Evolutionary conservation across 2,888 invertebrate species (phyloP).

Genomic region (Habroteleia sp.): DNA sequence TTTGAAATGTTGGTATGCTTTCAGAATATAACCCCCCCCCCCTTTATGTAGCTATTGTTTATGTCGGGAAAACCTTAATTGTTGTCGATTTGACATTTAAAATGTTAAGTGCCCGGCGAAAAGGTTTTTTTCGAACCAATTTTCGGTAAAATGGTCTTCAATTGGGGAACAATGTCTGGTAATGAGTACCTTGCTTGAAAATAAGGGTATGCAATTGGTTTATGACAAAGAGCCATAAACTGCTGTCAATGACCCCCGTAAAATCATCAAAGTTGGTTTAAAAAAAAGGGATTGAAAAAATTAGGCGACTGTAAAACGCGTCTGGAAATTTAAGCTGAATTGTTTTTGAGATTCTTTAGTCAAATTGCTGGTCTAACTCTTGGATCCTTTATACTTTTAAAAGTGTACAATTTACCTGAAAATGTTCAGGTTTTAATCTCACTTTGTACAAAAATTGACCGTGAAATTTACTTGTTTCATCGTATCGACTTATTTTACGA

Average conservation of each 20-base stretch:
- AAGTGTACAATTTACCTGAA: no score
- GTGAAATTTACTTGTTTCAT: no score
- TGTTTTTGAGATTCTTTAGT: no score
- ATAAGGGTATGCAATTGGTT: slow-evolving; percentile 43
- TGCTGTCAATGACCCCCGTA: slow-evolving; percentile 42
- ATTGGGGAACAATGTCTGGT: slow-evolving; percentile 43
- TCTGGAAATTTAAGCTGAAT: background rate
- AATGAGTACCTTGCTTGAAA: slow-evolving; percentile 53
- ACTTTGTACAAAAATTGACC: no score
- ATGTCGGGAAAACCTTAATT: slow-evolving; percentile 3
- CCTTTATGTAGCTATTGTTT: background rate
- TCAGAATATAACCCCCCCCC: no score
- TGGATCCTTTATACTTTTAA: no score
- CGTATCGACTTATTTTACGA: no score
- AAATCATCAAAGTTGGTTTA: slow-evolving; percentile 4
- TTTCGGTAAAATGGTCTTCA: slow-evolving; percentile 15
- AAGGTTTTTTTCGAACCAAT: slow-evolving; percentile 11
- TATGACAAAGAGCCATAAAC: slow-evolving; percentile 46
- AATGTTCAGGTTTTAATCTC: no score
- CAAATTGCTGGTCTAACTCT: no score
- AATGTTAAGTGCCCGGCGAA: slow-evolving; percentile 9
- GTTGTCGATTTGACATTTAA: slow-evolving; percentile 1
- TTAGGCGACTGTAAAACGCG: background rate
- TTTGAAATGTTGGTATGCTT: no score
- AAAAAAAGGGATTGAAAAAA: slow-evolving; percentile 1